These are phyloP conservation scores for Streptopelia turtur DNA, from an alignment of 2,797 vertebrate genomes.

Conservation along the genomic window DNA sequence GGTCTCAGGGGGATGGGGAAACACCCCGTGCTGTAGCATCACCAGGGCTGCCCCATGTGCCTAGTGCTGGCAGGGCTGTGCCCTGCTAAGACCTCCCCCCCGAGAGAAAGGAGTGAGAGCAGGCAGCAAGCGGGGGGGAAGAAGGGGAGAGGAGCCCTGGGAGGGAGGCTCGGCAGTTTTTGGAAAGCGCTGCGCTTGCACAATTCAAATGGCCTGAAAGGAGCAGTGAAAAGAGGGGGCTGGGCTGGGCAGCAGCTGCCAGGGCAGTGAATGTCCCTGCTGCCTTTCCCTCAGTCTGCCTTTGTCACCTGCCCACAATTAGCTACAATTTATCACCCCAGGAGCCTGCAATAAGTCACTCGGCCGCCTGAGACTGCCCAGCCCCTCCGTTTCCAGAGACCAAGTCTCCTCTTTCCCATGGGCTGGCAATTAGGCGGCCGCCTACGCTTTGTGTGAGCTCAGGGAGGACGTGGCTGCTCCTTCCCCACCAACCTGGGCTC, in stretches of 20 bases:
- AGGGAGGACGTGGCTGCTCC: neutral
- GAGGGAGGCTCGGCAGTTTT: neutral
- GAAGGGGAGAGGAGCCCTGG: neutral
- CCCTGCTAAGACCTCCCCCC: neutral
- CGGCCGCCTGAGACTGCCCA: neutral
- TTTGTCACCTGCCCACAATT: constrained; percentile 70
- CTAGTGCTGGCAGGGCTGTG: neutral
- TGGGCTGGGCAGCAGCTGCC: constrained; percentile 59
- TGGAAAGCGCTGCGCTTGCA: neutral
- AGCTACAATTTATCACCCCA: constrained; percentile 60
- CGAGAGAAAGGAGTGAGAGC: neutral
- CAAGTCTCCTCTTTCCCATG: constrained; percentile 44
- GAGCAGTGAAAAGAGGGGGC: constrained; percentile 38
- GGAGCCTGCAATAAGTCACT: constrained; percentile 68
- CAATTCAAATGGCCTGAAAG: constrained; percentile 44
- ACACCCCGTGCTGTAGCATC: neutral
- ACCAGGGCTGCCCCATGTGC: neutral
- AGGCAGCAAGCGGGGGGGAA: neutral
- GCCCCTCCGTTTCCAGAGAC: neutral
- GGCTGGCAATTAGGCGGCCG: neutral
- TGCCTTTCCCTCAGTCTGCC: constrained; percentile 44
- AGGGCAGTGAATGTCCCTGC: neutral
- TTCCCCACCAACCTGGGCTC: neutral
- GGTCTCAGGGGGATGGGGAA: neutral
- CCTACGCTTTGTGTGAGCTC: neutral